Evolutionary conservation across 1,140 invertebrate species (phyloP).

Genomic region (Cataglyphis hispanica): DNA sequence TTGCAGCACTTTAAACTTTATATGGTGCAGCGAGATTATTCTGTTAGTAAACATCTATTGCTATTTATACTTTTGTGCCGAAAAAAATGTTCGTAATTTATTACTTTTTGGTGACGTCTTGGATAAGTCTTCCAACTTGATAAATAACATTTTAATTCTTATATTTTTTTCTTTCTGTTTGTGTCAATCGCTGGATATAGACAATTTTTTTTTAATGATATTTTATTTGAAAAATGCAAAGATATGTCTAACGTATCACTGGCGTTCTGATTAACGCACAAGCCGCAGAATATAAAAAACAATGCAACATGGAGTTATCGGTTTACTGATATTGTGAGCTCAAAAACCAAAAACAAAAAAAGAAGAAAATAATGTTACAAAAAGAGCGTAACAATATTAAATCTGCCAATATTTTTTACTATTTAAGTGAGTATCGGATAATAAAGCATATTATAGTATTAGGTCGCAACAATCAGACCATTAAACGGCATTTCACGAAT

Average conservation of each 20-base stretch:
- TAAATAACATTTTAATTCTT: background rate
- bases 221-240: conserved; percentile 36
- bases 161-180: background rate
- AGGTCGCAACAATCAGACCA: conserved; percentile 53
- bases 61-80: conserved; percentile 18
- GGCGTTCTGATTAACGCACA: conserved; percentile 67
- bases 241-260: conserved; percentile 1
- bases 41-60: conserved; percentile 14
- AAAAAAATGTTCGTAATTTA: conserved; percentile 47
- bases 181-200: background rate
- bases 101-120: conserved; percentile 25
- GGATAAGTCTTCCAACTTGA: conserved; percentile 68
- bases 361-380: conserved; percentile 60
- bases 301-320: conserved; percentile 57
- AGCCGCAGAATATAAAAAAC: conserved; percentile 38
- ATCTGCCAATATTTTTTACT: conserved; percentile 76
- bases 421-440: conserved; percentile 66
- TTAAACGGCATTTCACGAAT: conserved; percentile 53
- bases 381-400: conserved; percentile 68
- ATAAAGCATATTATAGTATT: conserved; percentile 65
- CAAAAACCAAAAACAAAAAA: conserved; percentile 57
- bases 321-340: conserved; percentile 65
- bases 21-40: conserved; percentile 54
- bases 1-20: conserved; percentile 61
- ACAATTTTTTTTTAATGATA: conserved; percentile 26